Conservation (phyloP, 2,113 vertebrate genomes). For the Mola mola region DNA sequence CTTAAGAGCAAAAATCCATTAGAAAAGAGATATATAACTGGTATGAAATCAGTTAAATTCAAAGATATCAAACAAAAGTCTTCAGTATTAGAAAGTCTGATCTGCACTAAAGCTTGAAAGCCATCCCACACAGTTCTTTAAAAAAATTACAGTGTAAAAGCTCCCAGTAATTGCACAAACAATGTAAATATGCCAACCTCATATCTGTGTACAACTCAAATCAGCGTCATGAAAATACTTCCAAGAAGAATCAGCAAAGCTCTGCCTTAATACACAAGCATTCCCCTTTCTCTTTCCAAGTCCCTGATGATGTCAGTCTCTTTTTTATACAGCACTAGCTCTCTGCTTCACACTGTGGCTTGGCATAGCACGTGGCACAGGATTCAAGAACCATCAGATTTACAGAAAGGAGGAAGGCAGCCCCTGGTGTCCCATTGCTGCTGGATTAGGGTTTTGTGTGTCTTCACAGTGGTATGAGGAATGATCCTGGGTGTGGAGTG, state of each 20-base stretch:
- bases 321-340: neutral
- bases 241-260: too few relatives aligned
- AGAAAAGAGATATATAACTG: too few relatives aligned
- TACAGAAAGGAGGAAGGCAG: neutral
- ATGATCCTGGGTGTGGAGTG: neutral
- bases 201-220: constrained; percentile 8
- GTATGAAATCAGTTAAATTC: too few relatives aligned
- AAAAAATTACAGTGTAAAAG: constrained; percentile 1
- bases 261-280: constrained; percentile 15
- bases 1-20: too few relatives aligned
- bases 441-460: constrained; percentile 9
- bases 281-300: neutral
- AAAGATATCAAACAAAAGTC: too few relatives aligned
- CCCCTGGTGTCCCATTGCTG: constrained; percentile 9
- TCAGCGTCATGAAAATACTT: constrained; percentile 19
- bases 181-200: neutral
- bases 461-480: constrained; percentile 34
- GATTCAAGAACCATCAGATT: neutral
- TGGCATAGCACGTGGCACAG: constrained; percentile 11
- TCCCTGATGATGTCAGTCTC: neutral
- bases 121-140: neutral
- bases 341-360: neutral
- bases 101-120: too few relatives aligned
- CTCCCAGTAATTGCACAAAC: neutral
- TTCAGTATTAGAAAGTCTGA: neutral